These are phyloP conservation scores for Sarcophaga caerulescens DNA, from an alignment of 2,888 invertebrate species.

Conservation along the genomic window DNA sequence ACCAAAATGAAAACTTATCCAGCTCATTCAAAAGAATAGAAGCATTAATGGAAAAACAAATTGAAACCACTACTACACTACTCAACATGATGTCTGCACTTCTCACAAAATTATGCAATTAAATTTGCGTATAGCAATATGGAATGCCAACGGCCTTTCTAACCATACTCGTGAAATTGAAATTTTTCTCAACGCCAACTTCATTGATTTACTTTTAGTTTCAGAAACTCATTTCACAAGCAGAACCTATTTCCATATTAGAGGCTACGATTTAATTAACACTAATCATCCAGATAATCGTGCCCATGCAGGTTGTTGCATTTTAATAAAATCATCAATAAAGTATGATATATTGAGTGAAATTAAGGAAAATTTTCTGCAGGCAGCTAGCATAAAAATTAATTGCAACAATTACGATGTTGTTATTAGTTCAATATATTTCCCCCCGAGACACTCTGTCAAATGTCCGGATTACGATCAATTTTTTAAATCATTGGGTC, in stretches of 20 bases:
- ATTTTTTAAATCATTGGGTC: too few species aligned
- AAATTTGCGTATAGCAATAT: too few species aligned
- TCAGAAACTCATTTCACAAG: constrained; percentile 38
- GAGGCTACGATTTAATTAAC: too few species aligned
- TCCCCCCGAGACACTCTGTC: too few species aligned
- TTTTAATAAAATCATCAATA: not conserved
- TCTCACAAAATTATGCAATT: not conserved
- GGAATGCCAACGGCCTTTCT: not conserved
- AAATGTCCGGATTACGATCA: too few species aligned
- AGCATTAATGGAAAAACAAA: constrained; percentile 1
- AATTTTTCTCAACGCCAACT: too few species aligned
- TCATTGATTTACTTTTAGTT: constrained; percentile 6
- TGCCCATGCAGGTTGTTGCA: constrained; percentile 22
- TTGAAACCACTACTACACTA: not conserved
- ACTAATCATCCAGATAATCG: constrained; percentile 10
- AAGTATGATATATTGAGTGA: too few species aligned
- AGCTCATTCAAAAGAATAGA: constrained; percentile 20
- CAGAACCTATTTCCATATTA: too few species aligned
- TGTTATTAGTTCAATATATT: too few species aligned
- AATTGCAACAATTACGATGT: not conserved
- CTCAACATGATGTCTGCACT: not conserved
- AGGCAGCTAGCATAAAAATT: too few species aligned
- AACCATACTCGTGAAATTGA: constrained; percentile 38
- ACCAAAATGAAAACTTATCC: constrained; percentile 13
- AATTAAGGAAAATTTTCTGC: too few species aligned